phyloP scores from a whole-genome alignment of 2,113 vertebrate species.

The Trinectes maculatus region DNA sequence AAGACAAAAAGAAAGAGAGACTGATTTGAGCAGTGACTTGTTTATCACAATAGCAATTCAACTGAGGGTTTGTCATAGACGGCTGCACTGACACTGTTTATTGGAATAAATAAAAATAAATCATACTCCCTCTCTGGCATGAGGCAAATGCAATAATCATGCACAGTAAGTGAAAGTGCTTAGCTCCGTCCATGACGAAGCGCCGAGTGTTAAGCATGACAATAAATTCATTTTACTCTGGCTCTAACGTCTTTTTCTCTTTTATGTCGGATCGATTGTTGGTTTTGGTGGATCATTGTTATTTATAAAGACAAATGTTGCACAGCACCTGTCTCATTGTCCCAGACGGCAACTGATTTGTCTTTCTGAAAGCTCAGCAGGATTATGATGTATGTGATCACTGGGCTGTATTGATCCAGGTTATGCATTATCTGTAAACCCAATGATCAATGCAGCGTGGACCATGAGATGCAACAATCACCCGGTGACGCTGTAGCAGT shows the following conservation, averaged over 20 bases:
- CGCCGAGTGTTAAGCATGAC: slow-evolving; percentile 3
- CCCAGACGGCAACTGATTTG: slow-evolving; percentile 78
- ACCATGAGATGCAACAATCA: background rate
- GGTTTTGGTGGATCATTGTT: slow-evolving; percentile 38
- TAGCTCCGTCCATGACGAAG: slow-evolving; percentile 20
- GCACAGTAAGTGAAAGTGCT: slow-evolving; percentile 45
- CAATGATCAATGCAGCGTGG: slow-evolving; percentile 46
- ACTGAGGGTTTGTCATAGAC: slow-evolving; percentile 63
- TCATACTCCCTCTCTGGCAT: slow-evolving; percentile 31
- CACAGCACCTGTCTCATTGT: slow-evolving; percentile 72
- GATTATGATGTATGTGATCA: slow-evolving; percentile 86
- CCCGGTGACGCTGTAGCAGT: background rate
- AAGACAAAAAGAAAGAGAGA: slow-evolving; percentile 11
- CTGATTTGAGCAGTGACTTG: slow-evolving; percentile 43
- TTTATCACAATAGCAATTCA: slow-evolving; percentile 72
- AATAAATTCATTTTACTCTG: slow-evolving; percentile 36
- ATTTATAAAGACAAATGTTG: slow-evolving; percentile 83
- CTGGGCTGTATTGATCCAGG: slow-evolving; percentile 70
- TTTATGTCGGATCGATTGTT: slow-evolving; percentile 48
- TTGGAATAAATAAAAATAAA: slow-evolving; percentile 65
- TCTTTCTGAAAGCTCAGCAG: slow-evolving; percentile 80
- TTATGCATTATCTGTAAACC: slow-evolving; percentile 40
- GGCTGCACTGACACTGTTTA: slow-evolving; percentile 58
- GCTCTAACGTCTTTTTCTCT: slow-evolving; percentile 29
- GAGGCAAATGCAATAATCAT: slow-evolving; percentile 57